Base-by-base conservation (phyloP, 2,888 invertebrate genomes). In the Xanthorhoe designata region DNA sequence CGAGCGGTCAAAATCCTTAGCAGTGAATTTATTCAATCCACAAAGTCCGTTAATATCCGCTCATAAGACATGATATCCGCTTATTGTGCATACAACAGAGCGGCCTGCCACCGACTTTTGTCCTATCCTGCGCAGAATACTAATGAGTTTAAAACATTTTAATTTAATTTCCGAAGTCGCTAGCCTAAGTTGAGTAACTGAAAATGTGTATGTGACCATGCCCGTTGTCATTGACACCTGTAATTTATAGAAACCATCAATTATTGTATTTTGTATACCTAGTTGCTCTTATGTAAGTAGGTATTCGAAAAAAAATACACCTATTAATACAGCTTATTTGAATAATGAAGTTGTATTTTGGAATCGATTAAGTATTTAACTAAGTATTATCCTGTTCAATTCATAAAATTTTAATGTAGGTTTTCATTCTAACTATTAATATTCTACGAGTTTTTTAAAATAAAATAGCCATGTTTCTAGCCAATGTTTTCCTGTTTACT, bases 81-180 rank as follows among this genome's bases (percentile, higher is more conserved):
- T 53, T 29, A 8, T 10, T 32, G 18, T 47, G 45, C 18, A 32
- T 45, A 15, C 10, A 13, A 15, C 19, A 29, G 53, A 17, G n/a
- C 57, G 15, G 54, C 38, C 24, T 62, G 71, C 62, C 68, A 69
- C 68, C 71, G 66, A 64, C 65, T 66, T 64, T 61, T 59, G 64
- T 66, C 64, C 64, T 59, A 62, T 66, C 64, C 64, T 57, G 59
- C 13, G n/a, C 64, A 68, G 69, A 72, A 72, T 72, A 72, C 64
- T 66, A 72, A 72, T 49, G 66, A 64, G 64, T 68, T 71, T 67
- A 29, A 57, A 65, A 61, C 54, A 55, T 71, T 71, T 71, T 62
- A 62, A 66, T 72, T 69, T 64, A 67, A 66, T 69, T 59, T 64
- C 10, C 54, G 18, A 38, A 57, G 64, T 71, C 69, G 4, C 54